Base-by-base conservation (phyloP, 2,113 vertebrate genomes). In the Rhinolophus sinicus region DNA sequence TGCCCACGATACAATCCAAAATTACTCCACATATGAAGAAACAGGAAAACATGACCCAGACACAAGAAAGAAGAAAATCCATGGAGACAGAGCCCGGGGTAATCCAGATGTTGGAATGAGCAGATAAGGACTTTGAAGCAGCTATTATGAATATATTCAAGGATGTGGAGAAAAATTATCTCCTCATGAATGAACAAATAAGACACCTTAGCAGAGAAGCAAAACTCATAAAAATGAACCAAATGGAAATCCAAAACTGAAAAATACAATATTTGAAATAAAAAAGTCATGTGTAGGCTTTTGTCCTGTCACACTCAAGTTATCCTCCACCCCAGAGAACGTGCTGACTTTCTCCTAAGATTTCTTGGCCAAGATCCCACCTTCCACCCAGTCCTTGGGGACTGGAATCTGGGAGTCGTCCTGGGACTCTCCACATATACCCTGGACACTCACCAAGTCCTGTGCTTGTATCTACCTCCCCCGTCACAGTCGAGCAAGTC, bases 321-420 rank as follows among this genome's bases (percentile, higher is more conserved):
- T 40, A 15, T 13, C 15, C 28, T 9, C 19, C 30, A 4, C 38
- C 1, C 38, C 1, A 50, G 1, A 14, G 2, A 64, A 67, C 1
- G 11, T 5, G 52, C 26, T 64, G 54, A 56, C 40, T 40, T 52
- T 67, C 28, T 52, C 28, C 22, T 4, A 1, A 22, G 77, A 52
- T n/a, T 67, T 56, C 78, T 40, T 54, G 50, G 73, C 60, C 67
- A 26, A 40, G 33, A 40, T 26, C 24, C 76, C 58, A 60, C 24
- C 40, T 38, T 52, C 62, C 87, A 60, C 33, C 4, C 65, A 13
- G 13, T 28, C 72, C 88, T n/a, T 9, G 35, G n/a, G 56, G 65
- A 52, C 26, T 50, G 50, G 56, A 50, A 15, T 58, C 65, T 65
- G n/a, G 58, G 86, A 65, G 47, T 15, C 19, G 40, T 16, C 28